Evolutionary conservation across 2,888 invertebrate species (phyloP), one percentile per base, ranked within the genome.

Genomic region (Drosophila nr. fundita): DNA sequence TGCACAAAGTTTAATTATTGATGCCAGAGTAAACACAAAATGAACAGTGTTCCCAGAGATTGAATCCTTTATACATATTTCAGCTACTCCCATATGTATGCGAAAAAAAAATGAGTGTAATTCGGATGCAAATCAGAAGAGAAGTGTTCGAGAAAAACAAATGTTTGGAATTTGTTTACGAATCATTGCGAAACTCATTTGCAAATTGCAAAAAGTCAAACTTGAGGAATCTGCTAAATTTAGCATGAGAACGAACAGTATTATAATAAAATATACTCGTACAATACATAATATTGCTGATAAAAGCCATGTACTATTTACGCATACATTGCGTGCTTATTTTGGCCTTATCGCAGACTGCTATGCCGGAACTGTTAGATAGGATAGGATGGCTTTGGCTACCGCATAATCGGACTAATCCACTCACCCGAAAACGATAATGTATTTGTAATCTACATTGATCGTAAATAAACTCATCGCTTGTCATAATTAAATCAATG

Each of bases 401-500:
- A 80, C 80, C 83, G 77, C 76, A 76, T 71, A 50, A 61, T 36
- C 74, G 45, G 30, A 59, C 58, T 61, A 74, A 78, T 67, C 58
- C 76, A 66, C 54, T 52, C 53, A 59, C 48, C 53, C 48, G 18
- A 38, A 48, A 74, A 53, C 27, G 72, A 62, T 80, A 73, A 76
- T 84, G 68, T 76, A 64, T 73, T 69, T 76, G 78, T 78, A 74
- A 76, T 87, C 76, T 68, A 60, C 76, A 77, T 57, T 68, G 78
- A 86, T 78, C 82, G 66, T 88, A 89, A 88, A 89, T 89, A 72
- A 73, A 78, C 82, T 71, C 84, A 89, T 89, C 79, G 82, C 80
- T 78, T 89, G 89, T 87, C 87, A 89, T 87, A 87, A 89, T 89
- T 90, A 88, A 89, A 87, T 90, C 84, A 84, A 90, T 90, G 71